Evolutionary conservation across 92 coral and sea anemone species (phyloP).

Genomic region (Epizoanthus rinbou): DNA sequence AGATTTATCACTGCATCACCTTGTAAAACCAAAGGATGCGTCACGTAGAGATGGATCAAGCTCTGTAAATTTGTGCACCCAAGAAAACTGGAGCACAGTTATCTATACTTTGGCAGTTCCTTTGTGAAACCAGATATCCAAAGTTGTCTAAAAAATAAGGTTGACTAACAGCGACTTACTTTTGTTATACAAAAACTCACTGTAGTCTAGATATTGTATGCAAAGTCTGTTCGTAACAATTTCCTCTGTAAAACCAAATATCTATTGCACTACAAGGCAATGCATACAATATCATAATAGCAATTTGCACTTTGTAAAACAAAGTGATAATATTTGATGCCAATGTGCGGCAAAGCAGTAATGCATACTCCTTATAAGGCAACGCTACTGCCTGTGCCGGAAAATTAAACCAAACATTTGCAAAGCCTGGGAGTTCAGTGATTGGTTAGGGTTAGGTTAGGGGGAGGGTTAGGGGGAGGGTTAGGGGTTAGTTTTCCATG

Average conservation of each 20-base stretch:
- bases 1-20: background rate
- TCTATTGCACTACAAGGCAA: slow-evolving; percentile 19
- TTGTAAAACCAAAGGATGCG: slow-evolving; percentile 2
- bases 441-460: too few relatives aligned
- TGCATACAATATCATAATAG: background rate
- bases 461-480: too few relatives aligned
- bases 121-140: slow-evolving; percentile 20
- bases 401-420: background rate
- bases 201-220: slow-evolving; percentile 6
- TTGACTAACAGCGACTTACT: slow-evolving; percentile 5
- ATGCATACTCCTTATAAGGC: background rate
- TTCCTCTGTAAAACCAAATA: slow-evolving; percentile 22
- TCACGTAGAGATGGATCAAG: background rate
- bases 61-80: background rate
- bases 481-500: too few relatives aligned
- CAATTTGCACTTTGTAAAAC: background rate
- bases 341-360: slow-evolving; percentile 3
- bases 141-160: slow-evolving; percentile 20
- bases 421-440: background rate
- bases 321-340: background rate
- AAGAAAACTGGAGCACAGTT: background rate
- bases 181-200: slow-evolving; percentile 12
- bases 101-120: background rate
- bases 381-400: slow-evolving; percentile 5
- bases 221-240: slow-evolving; percentile 31